A percentile compares a stretch with the other conserved stretches of the same genome.
phyloP scores from a whole-genome alignment of 2,113 vertebrate genomes.

The Gobiocypris rarus region DNA sequence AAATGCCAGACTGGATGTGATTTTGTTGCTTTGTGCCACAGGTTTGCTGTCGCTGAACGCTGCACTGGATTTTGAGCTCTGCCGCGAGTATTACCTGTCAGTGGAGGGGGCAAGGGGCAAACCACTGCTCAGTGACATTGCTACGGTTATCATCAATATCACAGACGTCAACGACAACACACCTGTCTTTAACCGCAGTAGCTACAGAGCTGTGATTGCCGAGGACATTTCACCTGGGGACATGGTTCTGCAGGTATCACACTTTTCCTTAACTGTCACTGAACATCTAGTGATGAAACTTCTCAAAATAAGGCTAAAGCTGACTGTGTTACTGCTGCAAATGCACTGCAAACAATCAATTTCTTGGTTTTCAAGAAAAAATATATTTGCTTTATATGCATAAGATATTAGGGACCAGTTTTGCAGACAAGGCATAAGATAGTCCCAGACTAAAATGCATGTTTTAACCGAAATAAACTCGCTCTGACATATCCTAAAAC shows the following conservation, averaged over 20 bases:
- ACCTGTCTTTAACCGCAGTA: constrained; percentile 80
- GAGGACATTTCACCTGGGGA: constrained; percentile 85
- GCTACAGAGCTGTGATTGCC: constrained; percentile 77
- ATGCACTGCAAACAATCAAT: not conserved
- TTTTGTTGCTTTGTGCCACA: constrained; percentile 51
- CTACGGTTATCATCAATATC: constrained; percentile 87
- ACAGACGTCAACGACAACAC: constrained; percentile 91
- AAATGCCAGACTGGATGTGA: not conserved
- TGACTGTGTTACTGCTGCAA: not conserved
- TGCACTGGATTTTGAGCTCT: constrained; percentile 88
- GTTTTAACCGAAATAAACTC: no score
- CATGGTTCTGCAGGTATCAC: constrained; percentile 82
- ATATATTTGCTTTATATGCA: no score
- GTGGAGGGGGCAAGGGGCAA: constrained; percentile 86
- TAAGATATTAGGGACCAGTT: no score
- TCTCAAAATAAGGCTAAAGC: not conserved
- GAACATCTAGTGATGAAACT: not conserved
- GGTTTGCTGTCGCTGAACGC: constrained; percentile 77
- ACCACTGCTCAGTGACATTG: constrained; percentile 84
- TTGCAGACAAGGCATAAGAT: no score
- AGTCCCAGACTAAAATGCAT: no score
- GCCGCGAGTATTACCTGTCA: constrained; percentile 86
- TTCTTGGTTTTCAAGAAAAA: no score
- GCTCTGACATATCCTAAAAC: no score
- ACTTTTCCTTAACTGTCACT: constrained; percentile 22